Percentiles rank a stretch among this genome's conserved stretches.
phyloP scores from a whole-genome alignment of 1,140 invertebrate genomes.

The Sycobia sp. region DNA sequence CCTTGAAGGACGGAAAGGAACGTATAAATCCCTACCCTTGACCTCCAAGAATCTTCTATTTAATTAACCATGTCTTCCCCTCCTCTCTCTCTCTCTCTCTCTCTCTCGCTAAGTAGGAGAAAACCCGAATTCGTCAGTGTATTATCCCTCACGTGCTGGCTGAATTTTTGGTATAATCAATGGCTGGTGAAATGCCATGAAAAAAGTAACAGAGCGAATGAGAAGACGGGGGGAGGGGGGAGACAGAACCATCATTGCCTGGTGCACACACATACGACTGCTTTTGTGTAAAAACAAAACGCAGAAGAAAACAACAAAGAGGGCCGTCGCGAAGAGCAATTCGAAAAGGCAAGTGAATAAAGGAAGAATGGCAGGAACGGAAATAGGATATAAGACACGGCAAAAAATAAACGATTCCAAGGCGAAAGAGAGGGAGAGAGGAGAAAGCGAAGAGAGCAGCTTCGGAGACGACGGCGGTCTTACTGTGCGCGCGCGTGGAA shows the following conservation, averaged over 20 bases:
- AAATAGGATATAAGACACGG: background rate
- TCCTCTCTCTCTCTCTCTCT: too few relatives aligned
- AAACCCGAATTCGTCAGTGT: background rate
- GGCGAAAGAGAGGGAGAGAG: constrained; percentile 34
- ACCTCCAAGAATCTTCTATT: constrained; percentile 9
- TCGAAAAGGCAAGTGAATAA: background rate
- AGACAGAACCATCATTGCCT: too few relatives aligned
- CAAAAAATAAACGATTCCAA: background rate
- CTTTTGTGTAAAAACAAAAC: too few relatives aligned
- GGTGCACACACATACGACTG: too few relatives aligned
- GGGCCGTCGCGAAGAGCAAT: background rate
- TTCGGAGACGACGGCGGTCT: too few relatives aligned
- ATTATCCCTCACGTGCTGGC: background rate
- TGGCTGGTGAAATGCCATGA: background rate
- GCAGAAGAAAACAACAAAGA: background rate
- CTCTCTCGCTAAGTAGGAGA: too few relatives aligned
- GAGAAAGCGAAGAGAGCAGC: constrained; percentile 2
- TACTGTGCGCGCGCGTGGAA: too few relatives aligned
- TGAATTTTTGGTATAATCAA: background rate
- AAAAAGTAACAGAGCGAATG: background rate
- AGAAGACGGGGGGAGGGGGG: background rate
- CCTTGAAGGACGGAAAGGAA: background rate
- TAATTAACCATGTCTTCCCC: constrained; percentile 6
- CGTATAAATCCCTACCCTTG: constrained; percentile 4
- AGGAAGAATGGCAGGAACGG: background rate